A percentile compares a stretch with the other conserved stretches of the same genome.
Evolutionary conservation across 1,140 invertebrate species (phyloP).

Genomic region (Drosophila lini): DNA sequence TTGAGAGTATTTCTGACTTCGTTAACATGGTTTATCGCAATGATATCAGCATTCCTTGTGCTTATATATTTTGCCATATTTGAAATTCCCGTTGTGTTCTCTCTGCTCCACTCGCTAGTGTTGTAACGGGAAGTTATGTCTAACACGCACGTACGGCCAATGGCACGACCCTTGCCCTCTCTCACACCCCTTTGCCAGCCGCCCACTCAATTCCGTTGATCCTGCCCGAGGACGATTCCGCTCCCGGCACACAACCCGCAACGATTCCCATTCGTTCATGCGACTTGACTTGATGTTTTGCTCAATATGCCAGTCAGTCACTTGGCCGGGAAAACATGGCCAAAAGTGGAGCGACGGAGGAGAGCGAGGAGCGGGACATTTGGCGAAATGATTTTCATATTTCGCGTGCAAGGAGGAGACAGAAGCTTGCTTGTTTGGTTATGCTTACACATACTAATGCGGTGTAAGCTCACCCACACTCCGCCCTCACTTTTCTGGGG

Average conservation of each 20-base stretch:
- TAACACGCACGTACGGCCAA: conserved; percentile 72
- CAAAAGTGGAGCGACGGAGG: neutral
- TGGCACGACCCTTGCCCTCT: conserved; percentile 41
- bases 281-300: conserved; percentile 44
- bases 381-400: conserved; percentile 77
- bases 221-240: conserved; percentile 11
- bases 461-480: conserved; percentile 11
- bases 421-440: conserved; percentile 25
- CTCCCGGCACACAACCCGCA: conserved; percentile 7
- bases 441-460: conserved; percentile 55
- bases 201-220: conserved; percentile 12
- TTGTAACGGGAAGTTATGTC: conserved; percentile 73
- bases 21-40: neutral
- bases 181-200: neutral
- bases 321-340: conserved; percentile 54
- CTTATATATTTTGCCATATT: conserved; percentile 67
- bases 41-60: conserved; percentile 21
- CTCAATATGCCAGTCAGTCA: conserved; percentile 78
- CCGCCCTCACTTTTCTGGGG: neutral
- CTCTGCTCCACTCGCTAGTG: conserved; percentile 20
- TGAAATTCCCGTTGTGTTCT: conserved; percentile 69
- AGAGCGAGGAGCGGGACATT: conserved; percentile 32
- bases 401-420: conserved; percentile 36
- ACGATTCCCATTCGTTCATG: neutral
- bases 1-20: conserved; percentile 23